Evolutionary conservation across 2,888 invertebrate genomes (phyloP), one percentile per base, ranked within the genome.

Genomic region (Vannuccia rotundouncinata): DNA sequence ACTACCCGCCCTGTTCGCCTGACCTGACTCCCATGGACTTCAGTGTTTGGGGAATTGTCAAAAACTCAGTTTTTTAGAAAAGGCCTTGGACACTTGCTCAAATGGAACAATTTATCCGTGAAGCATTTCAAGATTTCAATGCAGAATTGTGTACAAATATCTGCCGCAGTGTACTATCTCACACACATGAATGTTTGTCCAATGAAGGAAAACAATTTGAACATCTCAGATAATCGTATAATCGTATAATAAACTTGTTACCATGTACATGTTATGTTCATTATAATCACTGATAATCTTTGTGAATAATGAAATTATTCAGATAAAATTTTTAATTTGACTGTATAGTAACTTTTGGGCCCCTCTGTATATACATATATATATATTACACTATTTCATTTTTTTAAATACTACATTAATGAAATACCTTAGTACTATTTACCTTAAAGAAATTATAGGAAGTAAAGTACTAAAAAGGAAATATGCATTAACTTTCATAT

Each of bases 301-400:
- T 66, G 66, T 66, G 25, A 66, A 66, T n/a, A 66, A 66, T 66
- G 25, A 5, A n/a, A 66, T 66, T 66, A 66, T 66, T 66, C 66
- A n/a, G 45, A 45, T 45, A 45, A 45, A 45, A 45, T 13, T 45
- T 45, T 45, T 45, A 45, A 10, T 10, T 73, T 73, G 29, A 22
- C 74, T 73, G 74, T 73, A 73, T 22, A 75, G 75, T 75, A 75
- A 75, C 75, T 75, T 75, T 75, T 75, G 75, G 75, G 75, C 75
- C 29, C 29, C 75, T 28, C 75, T 75, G 22, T 75, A 66, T 66
- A 66, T 66, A 17, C 45, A 45, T 10, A 10, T 45, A 45, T 45
- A 17, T 10, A 45, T 10, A 45, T 45, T 45, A 45, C n/a, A n/a
- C n/a, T n/a, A n/a, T n/a, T n/a, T n/a, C n/a, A n/a, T n/a, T n/a